These are phyloP conservation scores for Lycia hirtaria DNA, from an alignment of 2,888 invertebrate genomes.

Conservation along the genomic window DNA sequence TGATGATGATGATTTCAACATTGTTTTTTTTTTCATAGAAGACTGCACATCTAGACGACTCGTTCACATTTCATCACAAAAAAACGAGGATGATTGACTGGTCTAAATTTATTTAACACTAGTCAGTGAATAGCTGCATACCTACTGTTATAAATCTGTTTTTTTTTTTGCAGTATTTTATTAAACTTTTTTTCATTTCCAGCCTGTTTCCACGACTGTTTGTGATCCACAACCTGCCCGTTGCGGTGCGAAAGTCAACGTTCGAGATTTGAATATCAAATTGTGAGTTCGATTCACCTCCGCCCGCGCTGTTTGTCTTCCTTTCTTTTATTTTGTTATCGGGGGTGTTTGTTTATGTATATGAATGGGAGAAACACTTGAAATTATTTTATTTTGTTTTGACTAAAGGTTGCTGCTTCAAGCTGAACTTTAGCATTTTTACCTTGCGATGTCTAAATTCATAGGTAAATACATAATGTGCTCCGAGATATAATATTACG, in stretches of 20 bases:
- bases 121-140: too few relatives aligned
- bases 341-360: slow-evolving; percentile 70
- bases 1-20: too few relatives aligned
- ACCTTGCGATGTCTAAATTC: not conserved
- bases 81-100: too few relatives aligned
- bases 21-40: too few relatives aligned
- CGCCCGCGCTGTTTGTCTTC: slow-evolving; percentile 76
- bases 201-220: slow-evolving; percentile 33
- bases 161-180: too few relatives aligned
- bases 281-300: slow-evolving; percentile 78
- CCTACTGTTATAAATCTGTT: not conserved
- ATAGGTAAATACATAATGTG: too few relatives aligned
- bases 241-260: slow-evolving; percentile 66
- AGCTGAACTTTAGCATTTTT: not conserved
- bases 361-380: slow-evolving; percentile 43
- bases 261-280: slow-evolving; percentile 85
- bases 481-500: too few relatives aligned
- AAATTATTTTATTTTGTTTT: slow-evolving; percentile 29
- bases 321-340: slow-evolving; percentile 77
- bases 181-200: slow-evolving; percentile 1
- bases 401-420: slow-evolving; percentile 8
- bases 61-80: too few relatives aligned
- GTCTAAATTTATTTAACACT: too few relatives aligned
- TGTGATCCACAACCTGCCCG: slow-evolving; percentile 36
- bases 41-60: too few relatives aligned